Base-by-base conservation (phyloP, 1,140 invertebrate genomes). In the Drosophila arizonae region DNA sequence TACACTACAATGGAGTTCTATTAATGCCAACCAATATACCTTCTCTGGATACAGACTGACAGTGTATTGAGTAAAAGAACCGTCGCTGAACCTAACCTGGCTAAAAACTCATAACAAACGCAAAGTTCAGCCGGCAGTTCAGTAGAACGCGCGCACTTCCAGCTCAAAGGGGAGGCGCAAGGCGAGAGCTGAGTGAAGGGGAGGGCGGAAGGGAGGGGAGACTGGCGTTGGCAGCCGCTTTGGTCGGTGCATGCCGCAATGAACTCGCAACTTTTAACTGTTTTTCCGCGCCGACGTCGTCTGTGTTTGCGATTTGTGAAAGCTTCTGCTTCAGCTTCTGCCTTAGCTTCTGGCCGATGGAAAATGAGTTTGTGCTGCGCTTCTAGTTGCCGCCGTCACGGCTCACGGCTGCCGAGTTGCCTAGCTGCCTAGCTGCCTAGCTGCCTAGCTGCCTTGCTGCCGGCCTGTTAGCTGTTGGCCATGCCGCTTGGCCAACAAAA, bases 181-280 rank as follows among this genome's bases (percentile, higher is more conserved):
- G 3, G 11, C 3, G 45, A 30, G 26, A 33, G 33, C 33, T 8
- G 33, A 33, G 33, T 9, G 41, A 33, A 50, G 21, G 28, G 36
- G 11, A 28, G 33, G 6, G 17, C 43, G 39, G 30, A 28, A 48
- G n/a, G 43, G 61, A 24, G 46, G 52, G 39, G 13, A 46, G 51
- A 0, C 2, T 24, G 21, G 1, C 21, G 21, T 24, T n/a, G 74
- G 74, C 58, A 63, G 36, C 33, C 54, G 30, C 72, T 52, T 60
- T 58, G 43, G 51, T 52, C 63, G 81, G 66, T 73, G 84, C 79
- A 88, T 88, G 82, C 82, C 72, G 79, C 82, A 87, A 88, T 87
- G 82, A 87, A 88, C 82, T 87, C 84, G 82, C 82, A 87, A 88
- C 79, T 82, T 81, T 86, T 82, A 86, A 87, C 84, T 82, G 84